A percentile compares a stretch with the other conserved stretches of the same genome.
Conservation (phyloP, 2,888 invertebrate genomes). For the Spodoptera exigua region DNA sequence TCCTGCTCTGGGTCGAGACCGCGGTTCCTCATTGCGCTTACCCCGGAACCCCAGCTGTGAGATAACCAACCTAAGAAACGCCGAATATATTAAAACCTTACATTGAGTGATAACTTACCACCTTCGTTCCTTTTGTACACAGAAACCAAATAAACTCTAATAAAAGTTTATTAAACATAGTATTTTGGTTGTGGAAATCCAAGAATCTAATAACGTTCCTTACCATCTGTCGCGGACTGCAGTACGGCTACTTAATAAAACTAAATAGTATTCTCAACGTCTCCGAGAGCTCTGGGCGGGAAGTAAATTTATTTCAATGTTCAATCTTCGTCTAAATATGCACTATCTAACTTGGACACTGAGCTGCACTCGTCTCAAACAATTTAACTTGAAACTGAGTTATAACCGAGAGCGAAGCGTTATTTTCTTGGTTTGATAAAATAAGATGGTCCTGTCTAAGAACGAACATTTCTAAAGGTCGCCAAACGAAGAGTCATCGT, state of each 20-base stretch:
- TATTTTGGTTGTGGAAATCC: conserved; percentile 26
- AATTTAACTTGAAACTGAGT: conserved; percentile 10
- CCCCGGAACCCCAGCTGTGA: too few species aligned
- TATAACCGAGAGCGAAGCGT: too few species aligned
- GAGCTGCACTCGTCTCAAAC: conserved; percentile 31
- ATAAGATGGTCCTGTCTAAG: too few species aligned
- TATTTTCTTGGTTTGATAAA: too few species aligned
- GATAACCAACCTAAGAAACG: too few species aligned
- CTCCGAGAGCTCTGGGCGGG: conserved; percentile 35
- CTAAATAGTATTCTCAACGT: conserved; percentile 51
- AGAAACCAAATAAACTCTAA: conserved; percentile 34
- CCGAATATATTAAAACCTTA: conserved; percentile 1
- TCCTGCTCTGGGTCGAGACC: too few species aligned
- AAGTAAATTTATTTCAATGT: conserved; percentile 55
- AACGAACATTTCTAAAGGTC: too few species aligned
- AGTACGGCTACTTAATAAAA: conserved; percentile 39
- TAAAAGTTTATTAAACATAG: conserved; percentile 33
- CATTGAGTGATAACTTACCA: conserved; percentile 2
- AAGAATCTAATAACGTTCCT: conserved; percentile 40
- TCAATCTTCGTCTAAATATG: conserved; percentile 41
- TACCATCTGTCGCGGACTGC: conserved; percentile 34
- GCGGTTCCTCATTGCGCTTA: too few species aligned
- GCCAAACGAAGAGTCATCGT: too few species aligned
- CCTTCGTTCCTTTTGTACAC: neutral
- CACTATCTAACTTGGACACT: conserved; percentile 39